Evolutionary conservation across 2,797 vertebrate species (phyloP), one percentile per base, ranked within the genome.

Genomic region (Antennarius maculatus): DNA sequence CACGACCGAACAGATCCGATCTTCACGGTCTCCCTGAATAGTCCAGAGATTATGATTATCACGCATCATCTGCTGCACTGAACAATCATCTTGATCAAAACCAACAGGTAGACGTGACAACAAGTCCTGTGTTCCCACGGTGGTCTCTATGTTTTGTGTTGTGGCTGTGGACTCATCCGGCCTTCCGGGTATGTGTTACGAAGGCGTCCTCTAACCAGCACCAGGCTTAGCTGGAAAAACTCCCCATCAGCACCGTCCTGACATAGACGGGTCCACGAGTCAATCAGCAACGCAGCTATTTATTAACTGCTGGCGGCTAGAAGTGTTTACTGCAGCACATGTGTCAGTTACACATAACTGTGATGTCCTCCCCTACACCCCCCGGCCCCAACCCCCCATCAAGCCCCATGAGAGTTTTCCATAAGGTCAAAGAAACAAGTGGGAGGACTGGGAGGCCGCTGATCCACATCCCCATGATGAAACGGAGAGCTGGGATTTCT

Each of bases 341-440:
- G 86, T 81, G 82, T 83, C 71, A 46, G 69, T 67, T 80, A 71
- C 81, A 66, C 82, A 82, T 71, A 71, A 64, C 77, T 81, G 27
- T 61, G 54, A 63, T 77, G 76, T 50, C 53, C 50, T 49, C 37
- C 23, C 23, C 23, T 23, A 23, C 23, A 23, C 49, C 23, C 3
- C 23, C 62, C 34, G 28, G 3, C 51, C 52, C 15, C 47, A 17
- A 1, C 45, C 42, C 54, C 71, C 34, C 43, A 47, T 64, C 16
- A 53, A 14, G 34, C 49, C 78, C 68, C 61, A 68, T 64, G 62
- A 88, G 76, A 88, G 70, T 74, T 93, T 93, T 93, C 90, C 92
- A 92, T 92, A 90, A 93, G 88, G 91, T 91, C 92, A 92, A 90
- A 81, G 58, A 65, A 79, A 66, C 53, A 28, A 82, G 81, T 41